Evolutionary conservation across 2,888 invertebrate genomes (phyloP), one percentile per base, ranked within the genome.

Genomic region (Alloscopus bannaensis): DNA sequence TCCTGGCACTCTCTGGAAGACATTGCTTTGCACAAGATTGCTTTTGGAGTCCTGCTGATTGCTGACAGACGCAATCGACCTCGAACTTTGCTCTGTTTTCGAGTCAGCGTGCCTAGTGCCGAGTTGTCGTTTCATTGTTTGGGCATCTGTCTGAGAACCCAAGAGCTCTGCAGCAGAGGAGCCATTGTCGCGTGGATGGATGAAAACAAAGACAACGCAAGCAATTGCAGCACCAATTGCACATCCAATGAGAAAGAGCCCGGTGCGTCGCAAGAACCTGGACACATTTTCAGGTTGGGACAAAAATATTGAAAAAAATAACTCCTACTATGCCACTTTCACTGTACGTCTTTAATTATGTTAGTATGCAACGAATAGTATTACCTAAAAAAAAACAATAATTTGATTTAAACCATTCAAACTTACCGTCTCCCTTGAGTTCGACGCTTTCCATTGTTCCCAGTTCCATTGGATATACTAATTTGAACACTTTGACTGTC

Each of bases 401-500:
- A 2, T 62, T 11, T 3, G 26, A 36, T n/a, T 57, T 6, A 11
- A 57, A 50, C 11, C 26, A n/a, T n/a, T n/a, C 31, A 11, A 29
- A 6, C 8, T 22, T 62, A 77, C 70, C 77, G 62, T 26, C 70
- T 77, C 20, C 77, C 70, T 26, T 26, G 65, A 24, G 70, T 36
- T n/a, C 65, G 59, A 13, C 55, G 26, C 16, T 77, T 77, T 3
- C 64, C 65, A 29, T 24, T 31, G 13, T 55, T 20, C 47, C 4
- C n/a, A 1, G 76, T 52, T 29, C 70, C 70, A 57, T 77, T 77
- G 0, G 77, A 77, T 31, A 77, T 77, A 22, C 77, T 77, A 47
- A 77, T 77, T 70, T 77, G 77, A 77, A 77, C 77, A 77, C 77
- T 77, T 70, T 77, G 77, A 64, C 77, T 77, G 70, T 77, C 77